Conservation (phyloP, 1,140 invertebrate species). For the Stegodyphus dumicola region DNA sequence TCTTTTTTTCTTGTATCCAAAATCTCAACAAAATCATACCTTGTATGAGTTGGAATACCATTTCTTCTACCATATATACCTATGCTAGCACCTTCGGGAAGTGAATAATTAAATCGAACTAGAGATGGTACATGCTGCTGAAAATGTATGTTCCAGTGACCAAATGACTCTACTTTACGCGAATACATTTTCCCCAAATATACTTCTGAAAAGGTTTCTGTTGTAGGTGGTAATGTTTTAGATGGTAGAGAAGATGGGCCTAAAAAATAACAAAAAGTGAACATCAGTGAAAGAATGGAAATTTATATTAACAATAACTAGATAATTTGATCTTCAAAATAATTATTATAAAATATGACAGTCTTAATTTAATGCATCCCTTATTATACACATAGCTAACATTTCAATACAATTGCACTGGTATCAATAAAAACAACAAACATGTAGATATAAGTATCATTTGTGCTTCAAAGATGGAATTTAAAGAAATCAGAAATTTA, state of each 20-base stretch:
- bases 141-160: constrained; percentile 92
- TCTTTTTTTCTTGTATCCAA: constrained; percentile 67
- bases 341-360: too few relatives aligned
- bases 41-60: constrained; percentile 87
- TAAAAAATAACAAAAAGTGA: constrained; percentile 18
- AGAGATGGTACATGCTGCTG: constrained; percentile 88
- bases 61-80: constrained; percentile 93
- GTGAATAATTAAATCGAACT: constrained; percentile 87
- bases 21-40: constrained; percentile 92
- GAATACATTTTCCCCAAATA: constrained; percentile 83
- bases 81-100: constrained; percentile 90
- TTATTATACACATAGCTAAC: too few relatives aligned
- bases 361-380: too few relatives aligned
- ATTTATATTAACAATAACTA: too few relatives aligned
- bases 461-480: too few relatives aligned
- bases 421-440: too few relatives aligned
- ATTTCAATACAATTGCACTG: too few relatives aligned
- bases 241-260: constrained; percentile 61
- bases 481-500: too few relatives aligned
- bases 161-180: constrained; percentile 84
- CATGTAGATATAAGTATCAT: too few relatives aligned
- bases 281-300: too few relatives aligned
- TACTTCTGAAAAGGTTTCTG: constrained; percentile 79
- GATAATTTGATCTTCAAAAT: too few relatives aligned
- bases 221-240: constrained; percentile 63